phyloP scores from a whole-genome alignment of 2,113 vertebrate species.

The Gulo gulo region DNA sequence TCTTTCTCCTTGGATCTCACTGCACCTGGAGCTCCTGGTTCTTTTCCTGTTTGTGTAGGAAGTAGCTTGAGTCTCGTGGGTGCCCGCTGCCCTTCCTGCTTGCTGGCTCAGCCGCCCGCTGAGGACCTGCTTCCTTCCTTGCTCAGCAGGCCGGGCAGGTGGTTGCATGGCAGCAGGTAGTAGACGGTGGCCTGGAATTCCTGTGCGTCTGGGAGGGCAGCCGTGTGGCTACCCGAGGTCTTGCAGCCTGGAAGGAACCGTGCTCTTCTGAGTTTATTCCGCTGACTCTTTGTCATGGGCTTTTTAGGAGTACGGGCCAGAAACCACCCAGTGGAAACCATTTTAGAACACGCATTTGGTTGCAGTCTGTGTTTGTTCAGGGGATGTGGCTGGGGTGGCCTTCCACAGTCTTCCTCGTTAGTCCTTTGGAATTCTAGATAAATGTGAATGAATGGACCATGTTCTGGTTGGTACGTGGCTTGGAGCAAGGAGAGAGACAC shows the following conservation, averaged over 20 bases:
- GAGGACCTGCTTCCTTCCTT: not conserved
- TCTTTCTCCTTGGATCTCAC: not conserved
- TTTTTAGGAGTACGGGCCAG: not conserved
- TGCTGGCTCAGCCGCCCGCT: not conserved
- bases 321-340: not conserved
- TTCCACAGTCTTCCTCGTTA: not conserved
- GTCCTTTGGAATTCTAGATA: not conserved
- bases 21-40: not conserved
- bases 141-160: not conserved
- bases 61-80: not conserved
- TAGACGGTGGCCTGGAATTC: not conserved
- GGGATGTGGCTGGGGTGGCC: not conserved
- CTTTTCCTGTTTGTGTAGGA: not conserved
- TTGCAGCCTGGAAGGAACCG: not conserved
- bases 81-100: no score
- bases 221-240: not conserved
- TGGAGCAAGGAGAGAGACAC: not conserved
- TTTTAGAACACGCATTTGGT: not conserved
- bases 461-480: not conserved
- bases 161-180: not conserved
- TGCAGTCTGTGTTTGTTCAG: not conserved
- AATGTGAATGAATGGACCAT: not conserved
- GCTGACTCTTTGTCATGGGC: not conserved
- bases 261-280: not conserved
- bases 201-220: fast-evolving